These are phyloP conservation scores for Bombylius major DNA, from an alignment of 2,888 invertebrate species.

Conservation along the genomic window DNA sequence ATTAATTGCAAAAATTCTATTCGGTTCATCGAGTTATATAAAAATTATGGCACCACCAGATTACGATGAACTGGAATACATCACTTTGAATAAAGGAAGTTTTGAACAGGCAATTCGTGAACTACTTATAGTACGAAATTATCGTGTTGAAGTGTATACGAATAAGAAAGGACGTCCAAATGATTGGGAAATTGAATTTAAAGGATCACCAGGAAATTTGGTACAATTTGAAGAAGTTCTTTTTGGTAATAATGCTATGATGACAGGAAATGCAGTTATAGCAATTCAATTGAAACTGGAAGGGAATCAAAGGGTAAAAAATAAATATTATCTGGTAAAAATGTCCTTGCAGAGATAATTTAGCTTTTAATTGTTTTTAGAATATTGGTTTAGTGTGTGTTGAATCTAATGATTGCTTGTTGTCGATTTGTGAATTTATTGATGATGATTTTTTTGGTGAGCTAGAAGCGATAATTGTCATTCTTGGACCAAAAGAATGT, in stretches of 20 bases:
- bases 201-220: constrained; percentile 89
- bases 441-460: constrained; percentile 83
- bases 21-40: constrained; percentile 60
- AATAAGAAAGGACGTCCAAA: constrained; percentile 45
- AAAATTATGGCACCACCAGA: constrained; percentile 65
- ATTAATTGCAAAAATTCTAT: constrained; percentile 65
- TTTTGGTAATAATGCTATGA: constrained; percentile 43
- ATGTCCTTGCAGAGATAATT: not conserved
- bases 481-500: constrained; percentile 82
- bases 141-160: constrained; percentile 77
- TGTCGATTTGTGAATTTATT: constrained; percentile 70
- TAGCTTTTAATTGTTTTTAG: constrained; percentile 25
- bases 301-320: constrained; percentile 46
- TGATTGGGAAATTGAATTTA: constrained; percentile 71
- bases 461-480: constrained; percentile 75
- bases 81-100: constrained; percentile 65
- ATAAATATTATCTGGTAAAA: not conserved
- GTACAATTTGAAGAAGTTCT: constrained; percentile 82
- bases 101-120: constrained; percentile 76
- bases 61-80: constrained; percentile 52
- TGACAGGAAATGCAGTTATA: constrained; percentile 59
- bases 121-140: constrained; percentile 69
- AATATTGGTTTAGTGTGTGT: constrained; percentile 73
- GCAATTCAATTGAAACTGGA: constrained; percentile 64
- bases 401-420: constrained; percentile 60